Base-by-base conservation (phyloP, 1,140 invertebrate species). In the Patella vulgata region DNA sequence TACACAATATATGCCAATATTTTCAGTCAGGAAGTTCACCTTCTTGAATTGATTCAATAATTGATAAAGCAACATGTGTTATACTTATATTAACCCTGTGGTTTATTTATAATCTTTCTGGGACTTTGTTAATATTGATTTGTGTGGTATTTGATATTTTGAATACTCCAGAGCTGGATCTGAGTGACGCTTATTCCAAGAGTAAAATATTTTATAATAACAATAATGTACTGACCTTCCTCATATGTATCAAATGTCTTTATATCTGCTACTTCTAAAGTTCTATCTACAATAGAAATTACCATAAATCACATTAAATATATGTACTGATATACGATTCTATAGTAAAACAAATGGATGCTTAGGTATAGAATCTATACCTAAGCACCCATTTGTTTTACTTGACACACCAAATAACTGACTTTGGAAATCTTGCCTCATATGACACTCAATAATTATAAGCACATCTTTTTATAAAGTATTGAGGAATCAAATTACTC, bases 181-280 rank as follows among this genome's bases (percentile, higher is more conserved):
- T n/a, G n/a, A n/a, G n/a, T n/a, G n/a, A n/a, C n/a, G n/a, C n/a
- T n/a, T n/a, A n/a, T n/a, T n/a, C n/a, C n/a, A n/a, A n/a, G n/a
- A n/a, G n/a, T n/a, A n/a, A n/a, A n/a, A n/a, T 36, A 11, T 57
- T 40, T 57, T 5, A 50, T 30, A 53, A 51, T 14, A 8, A 25
- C 9, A 27, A 44, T n/a, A 36, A 40, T 21, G n/a, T 9, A 60
- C 64, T 68, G 59, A 80, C 78, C 76, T 59, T 80, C 76, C 19
- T 65, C 11, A 65, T 77, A 80, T 11, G 76, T 78, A 59, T 80
- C 78, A 74, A 71, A 77, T n/a, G 62, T 50, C 31, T 66, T 69
- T 11, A 68, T 64, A 25, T 55, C 62, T 56, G 60, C 69, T 6
- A 78, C 59, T 44, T 66, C 63, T 27, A 63, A 28, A 25, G 69